Percentiles rank a stretch among this genome's conserved stretches.
phyloP scores from a whole-genome alignment of 2,888 invertebrate genomes.

The Chelonus formosanus region DNA sequence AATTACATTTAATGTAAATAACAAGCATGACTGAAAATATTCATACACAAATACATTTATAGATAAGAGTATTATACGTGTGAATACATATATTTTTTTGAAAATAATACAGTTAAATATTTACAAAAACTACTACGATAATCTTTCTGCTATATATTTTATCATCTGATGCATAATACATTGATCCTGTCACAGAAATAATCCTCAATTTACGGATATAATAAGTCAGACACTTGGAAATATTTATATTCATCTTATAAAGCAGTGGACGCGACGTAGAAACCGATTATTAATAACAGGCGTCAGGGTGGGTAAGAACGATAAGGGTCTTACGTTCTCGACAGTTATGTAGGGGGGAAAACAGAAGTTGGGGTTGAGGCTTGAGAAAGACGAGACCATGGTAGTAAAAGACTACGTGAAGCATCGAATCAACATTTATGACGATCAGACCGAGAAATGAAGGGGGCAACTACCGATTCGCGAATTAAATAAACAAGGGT shows the following conservation, averaged over 20 bases:
- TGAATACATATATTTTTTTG: too few species aligned
- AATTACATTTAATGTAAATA: too few species aligned
- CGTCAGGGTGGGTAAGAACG: slow-evolving; percentile 49
- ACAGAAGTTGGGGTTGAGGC: slow-evolving; percentile 18
- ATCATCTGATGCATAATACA: too few species aligned
- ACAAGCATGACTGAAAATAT: too few species aligned
- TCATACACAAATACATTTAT: too few species aligned
- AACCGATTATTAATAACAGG: slow-evolving; percentile 32
- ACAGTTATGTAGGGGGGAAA: slow-evolving; percentile 34
- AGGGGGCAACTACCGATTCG: slow-evolving; percentile 18
- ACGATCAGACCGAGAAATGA: slow-evolving; percentile 29
- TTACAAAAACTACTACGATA: too few species aligned
- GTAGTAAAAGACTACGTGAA: slow-evolving; percentile 23
- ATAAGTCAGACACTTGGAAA: slow-evolving; percentile 31
- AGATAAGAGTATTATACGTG: too few species aligned
- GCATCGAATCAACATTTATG: slow-evolving; percentile 37
- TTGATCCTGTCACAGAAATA: slow-evolving; percentile 33
- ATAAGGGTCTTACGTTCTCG: slow-evolving; percentile 55
- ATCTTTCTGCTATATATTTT: too few species aligned
- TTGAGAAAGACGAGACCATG: slow-evolving; percentile 5
- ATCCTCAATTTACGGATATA: slow-evolving; percentile 47
- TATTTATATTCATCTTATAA: slow-evolving; percentile 45
- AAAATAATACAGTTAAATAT: too few species aligned
- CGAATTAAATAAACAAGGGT: slow-evolving; percentile 38
- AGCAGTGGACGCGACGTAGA: slow-evolving; percentile 23